Conservation (phyloP, 2,888 invertebrate species). For the Caenorhabditis virilis region DNA sequence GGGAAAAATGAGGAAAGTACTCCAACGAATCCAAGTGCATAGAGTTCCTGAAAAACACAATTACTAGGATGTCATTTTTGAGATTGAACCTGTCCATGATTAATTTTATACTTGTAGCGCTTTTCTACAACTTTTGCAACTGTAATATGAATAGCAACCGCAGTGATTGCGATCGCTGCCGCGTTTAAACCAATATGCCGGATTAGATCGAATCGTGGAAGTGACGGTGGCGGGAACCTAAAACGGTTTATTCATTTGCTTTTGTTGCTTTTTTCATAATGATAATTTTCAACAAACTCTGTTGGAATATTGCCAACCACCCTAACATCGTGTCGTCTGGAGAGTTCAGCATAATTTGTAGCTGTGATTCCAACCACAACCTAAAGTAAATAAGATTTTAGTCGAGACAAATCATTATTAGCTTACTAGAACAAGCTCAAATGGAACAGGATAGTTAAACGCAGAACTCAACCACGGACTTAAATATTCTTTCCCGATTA, state of each 20-base stretch:
- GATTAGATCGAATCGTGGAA: slow-evolving; percentile 63
- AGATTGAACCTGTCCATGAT: slow-evolving; percentile 58
- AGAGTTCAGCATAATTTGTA: slow-evolving; percentile 65
- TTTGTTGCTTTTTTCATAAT: background rate
- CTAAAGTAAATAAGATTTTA: slow-evolving; percentile 30
- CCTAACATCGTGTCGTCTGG: slow-evolving; percentile 56
- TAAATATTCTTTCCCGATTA: slow-evolving; percentile 58
- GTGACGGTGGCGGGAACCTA: slow-evolving; percentile 60
- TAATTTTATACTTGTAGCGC: slow-evolving; percentile 64
- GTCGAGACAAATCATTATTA: background rate
- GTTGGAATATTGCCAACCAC: slow-evolving; percentile 67
- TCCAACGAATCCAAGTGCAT: slow-evolving; percentile 67
- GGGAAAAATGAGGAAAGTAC: slow-evolving; percentile 65
- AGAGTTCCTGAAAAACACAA: slow-evolving; percentile 52
- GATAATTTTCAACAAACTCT: slow-evolving; percentile 48
- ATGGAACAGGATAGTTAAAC: slow-evolving; percentile 66
- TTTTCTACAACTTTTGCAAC: slow-evolving; percentile 66
- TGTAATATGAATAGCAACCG: slow-evolving; percentile 65
- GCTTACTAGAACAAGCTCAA: slow-evolving; percentile 60
- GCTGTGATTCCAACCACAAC: slow-evolving; percentile 66
- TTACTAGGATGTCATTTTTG: background rate
- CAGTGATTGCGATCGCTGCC: slow-evolving; percentile 60
- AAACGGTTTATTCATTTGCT: slow-evolving; percentile 34
- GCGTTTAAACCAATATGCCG: slow-evolving; percentile 60
- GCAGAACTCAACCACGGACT: slow-evolving; percentile 63